phyloP scores from a whole-genome alignment of 2,113 vertebrate genomes.

The Ginglymostoma cirratum region DNA sequence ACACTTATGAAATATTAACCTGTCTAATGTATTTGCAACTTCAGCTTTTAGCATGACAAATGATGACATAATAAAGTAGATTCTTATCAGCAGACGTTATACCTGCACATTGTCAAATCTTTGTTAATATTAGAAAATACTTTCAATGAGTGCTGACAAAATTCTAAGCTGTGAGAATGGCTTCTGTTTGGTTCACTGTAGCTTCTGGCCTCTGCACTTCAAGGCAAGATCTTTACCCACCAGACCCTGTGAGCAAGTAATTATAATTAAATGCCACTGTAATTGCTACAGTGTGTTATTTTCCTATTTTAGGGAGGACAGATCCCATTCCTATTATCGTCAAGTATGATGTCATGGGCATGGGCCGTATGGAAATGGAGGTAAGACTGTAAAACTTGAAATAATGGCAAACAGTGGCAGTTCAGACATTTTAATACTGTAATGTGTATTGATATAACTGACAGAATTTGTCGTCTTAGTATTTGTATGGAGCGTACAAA shows the following conservation, averaged over 20 bases:
- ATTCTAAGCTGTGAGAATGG: slow-evolving; percentile 98
- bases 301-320: slow-evolving; percentile 81
- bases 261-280: slow-evolving; percentile 49
- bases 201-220: slow-evolving; percentile 99
- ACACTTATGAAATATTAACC: neutral
- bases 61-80: neutral
- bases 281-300: slow-evolving; percentile 54
- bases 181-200: slow-evolving; percentile 99
- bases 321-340: slow-evolving; percentile 96
- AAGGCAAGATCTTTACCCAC: slow-evolving; percentile 98
- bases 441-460: neutral
- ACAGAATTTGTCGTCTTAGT: neutral
- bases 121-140: neutral
- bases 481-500: too few relatives aligned
- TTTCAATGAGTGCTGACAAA: slow-evolving; percentile 15
- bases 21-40: neutral
- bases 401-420: neutral
- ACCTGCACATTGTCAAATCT: slow-evolving; percentile 6
- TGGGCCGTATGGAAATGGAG: slow-evolving; percentile 99
- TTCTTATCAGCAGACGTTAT: neutral
- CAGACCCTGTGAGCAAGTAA: slow-evolving; percentile 84
- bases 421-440: neutral
- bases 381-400: slow-evolving; percentile 49
- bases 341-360: slow-evolving; percentile 99
- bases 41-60: neutral